A percentile compares a stretch with the other conserved stretches of the same genome.
These are phyloP conservation scores for Montipora foliosa DNA, from an alignment of 64 coral and sea anemone species.

Conservation along the genomic window DNA sequence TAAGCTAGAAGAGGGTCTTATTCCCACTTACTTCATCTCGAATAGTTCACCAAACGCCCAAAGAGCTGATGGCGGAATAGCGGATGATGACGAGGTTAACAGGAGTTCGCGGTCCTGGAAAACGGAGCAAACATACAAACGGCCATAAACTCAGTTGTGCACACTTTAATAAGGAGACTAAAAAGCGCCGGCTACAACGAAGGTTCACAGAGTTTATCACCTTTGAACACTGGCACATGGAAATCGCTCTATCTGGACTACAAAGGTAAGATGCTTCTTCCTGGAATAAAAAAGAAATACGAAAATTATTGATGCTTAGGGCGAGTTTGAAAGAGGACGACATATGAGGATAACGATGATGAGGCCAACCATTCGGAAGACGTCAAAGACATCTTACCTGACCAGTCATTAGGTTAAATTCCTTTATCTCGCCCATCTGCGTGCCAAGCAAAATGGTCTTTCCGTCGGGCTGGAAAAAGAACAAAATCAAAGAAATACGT, in stretches of 20 bases:
- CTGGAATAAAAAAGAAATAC: neutral
- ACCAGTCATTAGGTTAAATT: slow-evolving; percentile 79
- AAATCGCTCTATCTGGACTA: slow-evolving; percentile 71
- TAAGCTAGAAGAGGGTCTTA: neutral
- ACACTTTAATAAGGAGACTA: neutral
- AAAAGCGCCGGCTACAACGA: neutral
- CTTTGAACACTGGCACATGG: slow-evolving; percentile 89
- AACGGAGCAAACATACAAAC: neutral
- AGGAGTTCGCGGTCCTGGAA: slow-evolving; percentile 76
- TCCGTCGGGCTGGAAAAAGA: slow-evolving; percentile 65
- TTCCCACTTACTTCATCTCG: slow-evolving; percentile 86
- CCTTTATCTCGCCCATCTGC: slow-evolving; percentile 83
- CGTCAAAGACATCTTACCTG: slow-evolving; percentile 42
- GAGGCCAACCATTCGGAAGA: neutral
- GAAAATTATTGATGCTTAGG: neutral
- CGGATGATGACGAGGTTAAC: slow-evolving; percentile 88
- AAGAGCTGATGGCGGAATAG: slow-evolving; percentile 83
- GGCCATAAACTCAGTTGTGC: neutral
- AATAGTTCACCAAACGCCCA: slow-evolving; percentile 87
- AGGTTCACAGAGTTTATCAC: neutral
- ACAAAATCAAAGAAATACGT: neutral
- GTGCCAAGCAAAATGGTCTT: slow-evolving; percentile 84
- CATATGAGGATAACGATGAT: neutral
- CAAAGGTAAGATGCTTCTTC: slow-evolving; percentile 77
- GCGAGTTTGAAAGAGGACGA: neutral